These are phyloP conservation scores for Macrotrachela quadricornifera DNA, from an alignment of 1,140 invertebrate species.

Conservation along the genomic window DNA sequence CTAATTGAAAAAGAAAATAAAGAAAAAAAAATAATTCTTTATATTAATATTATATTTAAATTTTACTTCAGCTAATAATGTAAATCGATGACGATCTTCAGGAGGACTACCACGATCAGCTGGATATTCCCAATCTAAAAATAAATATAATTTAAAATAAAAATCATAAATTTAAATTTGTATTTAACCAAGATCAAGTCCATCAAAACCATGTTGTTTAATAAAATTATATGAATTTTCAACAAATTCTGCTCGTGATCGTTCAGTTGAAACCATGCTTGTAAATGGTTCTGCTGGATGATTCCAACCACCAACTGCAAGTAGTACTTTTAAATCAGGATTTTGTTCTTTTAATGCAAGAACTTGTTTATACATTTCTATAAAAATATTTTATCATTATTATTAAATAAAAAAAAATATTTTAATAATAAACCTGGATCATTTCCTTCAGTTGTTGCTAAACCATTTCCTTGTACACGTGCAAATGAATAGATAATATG, in stretches of 20 bases:
- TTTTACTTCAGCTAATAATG: conserved; percentile 31
- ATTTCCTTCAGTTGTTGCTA: too few species aligned
- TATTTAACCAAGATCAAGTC: conserved; percentile 1
- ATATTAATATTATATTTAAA: background rate
- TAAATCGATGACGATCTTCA: conserved; percentile 35
- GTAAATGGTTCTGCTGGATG: conserved; percentile 46
- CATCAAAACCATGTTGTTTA: conserved; percentile 31
- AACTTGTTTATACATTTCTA: background rate
- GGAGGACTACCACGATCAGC: conserved; percentile 10
- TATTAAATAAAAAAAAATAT: too few species aligned
- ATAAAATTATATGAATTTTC: conserved; percentile 12
- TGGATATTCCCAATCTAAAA: conserved; percentile 52
- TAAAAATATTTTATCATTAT: too few species aligned
- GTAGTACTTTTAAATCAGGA: conserved; percentile 43
- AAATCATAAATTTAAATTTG: background rate
- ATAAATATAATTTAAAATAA: too few species aligned
- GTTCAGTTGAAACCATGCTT: conserved; percentile 54
- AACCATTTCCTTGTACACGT: too few species aligned
- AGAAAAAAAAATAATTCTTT: background rate
- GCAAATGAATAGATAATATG: conserved; percentile 83
- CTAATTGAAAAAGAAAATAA: conserved; percentile 7
- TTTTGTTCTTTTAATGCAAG: conserved; percentile 28
- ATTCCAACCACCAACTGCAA: conserved; percentile 71
- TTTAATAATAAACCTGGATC: too few species aligned
- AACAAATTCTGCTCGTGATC: background rate